Percentiles rank a stretch among this genome's conserved stretches.
These are phyloP conservation scores for Axis porcinus DNA, from an alignment of 2,113 vertebrate species.

Conservation along the genomic window DNA sequence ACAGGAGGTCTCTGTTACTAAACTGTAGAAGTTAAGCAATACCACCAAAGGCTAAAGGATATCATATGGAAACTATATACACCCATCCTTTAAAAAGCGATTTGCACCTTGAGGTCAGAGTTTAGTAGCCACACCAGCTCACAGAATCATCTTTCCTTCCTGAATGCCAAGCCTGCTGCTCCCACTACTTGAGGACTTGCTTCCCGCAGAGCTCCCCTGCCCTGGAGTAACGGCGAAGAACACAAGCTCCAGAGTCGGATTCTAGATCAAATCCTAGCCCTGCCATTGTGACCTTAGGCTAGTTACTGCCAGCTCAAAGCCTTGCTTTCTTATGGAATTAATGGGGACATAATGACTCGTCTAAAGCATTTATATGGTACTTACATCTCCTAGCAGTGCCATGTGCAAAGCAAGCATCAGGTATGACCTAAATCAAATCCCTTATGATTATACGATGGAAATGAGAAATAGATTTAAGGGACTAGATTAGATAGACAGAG, in stretches of 20 bases:
- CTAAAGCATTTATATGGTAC: not conserved
- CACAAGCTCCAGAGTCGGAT: not conserved
- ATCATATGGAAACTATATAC: not conserved
- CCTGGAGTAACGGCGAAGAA: not conserved
- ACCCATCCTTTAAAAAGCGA: not conserved
- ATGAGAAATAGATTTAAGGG: not conserved
- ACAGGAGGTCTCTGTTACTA: not conserved
- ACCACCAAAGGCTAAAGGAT: not conserved
- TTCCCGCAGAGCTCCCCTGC: not conserved
- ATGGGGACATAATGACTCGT: not conserved
- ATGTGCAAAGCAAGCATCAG: not conserved
- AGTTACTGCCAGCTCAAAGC: not conserved
- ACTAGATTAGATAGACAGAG: not conserved
- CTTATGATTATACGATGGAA: not conserved
- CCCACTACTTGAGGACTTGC: not conserved
- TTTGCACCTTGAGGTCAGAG: not conserved
- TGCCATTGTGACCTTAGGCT: not conserved
- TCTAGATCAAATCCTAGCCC: not conserved
- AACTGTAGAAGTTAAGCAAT: not conserved
- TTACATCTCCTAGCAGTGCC: not conserved
- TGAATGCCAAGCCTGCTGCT: accelerated
- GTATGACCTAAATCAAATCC: not conserved
- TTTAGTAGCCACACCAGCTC: not conserved
- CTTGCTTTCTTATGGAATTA: not conserved
- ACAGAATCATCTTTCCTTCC: not conserved